Conservation (phyloP, 2,888 invertebrate genomes). For the Chrysomela aeneicollis region DNA sequence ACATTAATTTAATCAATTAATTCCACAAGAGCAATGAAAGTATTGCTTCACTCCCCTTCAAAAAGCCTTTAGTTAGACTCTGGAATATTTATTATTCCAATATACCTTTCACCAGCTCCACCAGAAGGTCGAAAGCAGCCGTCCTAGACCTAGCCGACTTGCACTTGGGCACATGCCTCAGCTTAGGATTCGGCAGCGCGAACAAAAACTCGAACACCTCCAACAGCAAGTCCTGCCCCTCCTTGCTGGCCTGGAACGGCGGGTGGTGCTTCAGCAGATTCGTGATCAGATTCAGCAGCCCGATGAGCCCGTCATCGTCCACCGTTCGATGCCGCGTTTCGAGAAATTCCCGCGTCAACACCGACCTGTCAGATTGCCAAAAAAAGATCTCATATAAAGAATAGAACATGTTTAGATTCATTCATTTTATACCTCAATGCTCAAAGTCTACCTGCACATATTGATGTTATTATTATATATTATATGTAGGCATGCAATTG, state of each 20-base stretch:
- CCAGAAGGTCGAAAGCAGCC: constrained; percentile 89
- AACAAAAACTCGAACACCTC: constrained; percentile 84
- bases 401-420: no score
- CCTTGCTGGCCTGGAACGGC: constrained; percentile 81
- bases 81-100: neutral
- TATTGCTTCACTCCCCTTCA: no score
- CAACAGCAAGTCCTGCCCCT: constrained; percentile 74
- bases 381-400: no score
- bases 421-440: no score
- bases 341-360: constrained; percentile 80
- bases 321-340: constrained; percentile 82
- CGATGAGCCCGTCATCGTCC: constrained; percentile 91
- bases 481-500: no score
- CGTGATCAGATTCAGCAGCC: constrained; percentile 85
- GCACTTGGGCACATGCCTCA: constrained; percentile 90
- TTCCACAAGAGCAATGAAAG: no score
- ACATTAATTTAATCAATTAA: no score
- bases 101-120: constrained; percentile 79
- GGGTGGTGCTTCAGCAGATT: constrained; percentile 90
- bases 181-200: constrained; percentile 85
- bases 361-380: constrained; percentile 59
- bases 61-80: no score
- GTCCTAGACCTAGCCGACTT: constrained; percentile 90
- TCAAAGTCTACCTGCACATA: no score
- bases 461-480: no score